Percentiles rank a stretch among this genome's conserved stretches.
Conservation (phyloP, 1,140 invertebrate species). For the Pseudomyrmex flavicornis region DNA sequence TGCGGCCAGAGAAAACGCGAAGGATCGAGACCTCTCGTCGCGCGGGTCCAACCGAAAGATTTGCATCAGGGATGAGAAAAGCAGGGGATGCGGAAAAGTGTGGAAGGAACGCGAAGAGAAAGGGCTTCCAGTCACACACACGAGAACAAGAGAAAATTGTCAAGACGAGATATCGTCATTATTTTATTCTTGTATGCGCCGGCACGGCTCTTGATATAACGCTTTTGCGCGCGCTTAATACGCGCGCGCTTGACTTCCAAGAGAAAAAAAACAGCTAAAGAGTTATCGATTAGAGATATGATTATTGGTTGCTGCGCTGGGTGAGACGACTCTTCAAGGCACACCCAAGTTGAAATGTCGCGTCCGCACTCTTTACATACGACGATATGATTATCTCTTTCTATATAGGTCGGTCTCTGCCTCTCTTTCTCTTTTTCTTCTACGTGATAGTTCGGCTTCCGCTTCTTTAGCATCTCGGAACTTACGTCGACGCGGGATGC, state of each 20-base stretch:
- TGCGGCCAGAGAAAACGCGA: neutral
- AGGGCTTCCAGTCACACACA: constrained; percentile 29
- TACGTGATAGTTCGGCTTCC: constrained; percentile 1
- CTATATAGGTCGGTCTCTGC: constrained; percentile 3
- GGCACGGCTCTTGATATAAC: constrained; percentile 45
- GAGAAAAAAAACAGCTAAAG: constrained; percentile 55
- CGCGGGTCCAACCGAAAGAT: neutral
- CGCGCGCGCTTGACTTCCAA: constrained; percentile 41
- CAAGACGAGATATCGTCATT: constrained; percentile 52
- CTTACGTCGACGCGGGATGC: neutral
- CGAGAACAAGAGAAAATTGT: constrained; percentile 57
- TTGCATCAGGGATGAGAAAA: neutral
- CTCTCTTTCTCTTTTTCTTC: neutral
- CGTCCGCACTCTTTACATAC: constrained; percentile 30
- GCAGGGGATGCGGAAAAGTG: neutral
- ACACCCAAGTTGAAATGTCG: constrained; percentile 49
- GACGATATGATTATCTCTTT: constrained; percentile 52
- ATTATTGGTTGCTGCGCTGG: constrained; percentile 57
- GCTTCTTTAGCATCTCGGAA: neutral
- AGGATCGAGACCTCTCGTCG: neutral
- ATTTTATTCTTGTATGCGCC: constrained; percentile 54
- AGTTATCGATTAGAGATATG: constrained; percentile 60
- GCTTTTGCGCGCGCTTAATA: constrained; percentile 5
- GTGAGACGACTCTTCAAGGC: constrained; percentile 58
- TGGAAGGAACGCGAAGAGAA: constrained; percentile 17